Conservation (phyloP, 2,797 vertebrate genomes). For the Poecilia velifera region DNA sequence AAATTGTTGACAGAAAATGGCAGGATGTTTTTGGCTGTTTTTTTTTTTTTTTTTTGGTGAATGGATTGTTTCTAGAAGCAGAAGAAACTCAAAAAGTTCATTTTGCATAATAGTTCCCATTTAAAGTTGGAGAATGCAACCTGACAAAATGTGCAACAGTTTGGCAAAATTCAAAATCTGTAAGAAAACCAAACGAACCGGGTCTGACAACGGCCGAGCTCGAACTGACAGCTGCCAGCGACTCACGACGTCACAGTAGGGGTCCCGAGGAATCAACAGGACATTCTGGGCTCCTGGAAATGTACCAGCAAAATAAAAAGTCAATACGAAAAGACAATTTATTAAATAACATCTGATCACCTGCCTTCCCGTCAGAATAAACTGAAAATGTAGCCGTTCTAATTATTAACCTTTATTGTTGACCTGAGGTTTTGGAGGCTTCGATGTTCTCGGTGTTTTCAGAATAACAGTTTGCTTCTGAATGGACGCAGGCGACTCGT, state of each 20-base stretch:
- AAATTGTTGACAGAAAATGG: not conserved
- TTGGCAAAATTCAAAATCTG: not conserved
- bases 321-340: not conserved
- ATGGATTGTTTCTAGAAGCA: no score
- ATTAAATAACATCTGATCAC: not conserved
- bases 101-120: not conserved
- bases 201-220: not conserved
- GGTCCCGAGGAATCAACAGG: not conserved
- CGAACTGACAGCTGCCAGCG: not conserved
- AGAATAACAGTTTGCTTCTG: not conserved
- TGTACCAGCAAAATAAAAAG: not conserved
- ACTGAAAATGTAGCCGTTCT: not conserved
- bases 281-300: conserved; percentile 1
- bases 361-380: not conserved
- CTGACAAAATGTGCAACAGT: not conserved
- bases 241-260: not conserved
- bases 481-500: not conserved
- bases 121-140: not conserved
- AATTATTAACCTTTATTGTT: not conserved
- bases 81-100: not conserved
- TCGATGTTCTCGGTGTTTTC: not conserved
- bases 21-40: not conserved
- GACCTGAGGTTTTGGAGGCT: not conserved
- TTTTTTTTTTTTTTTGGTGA: no score
- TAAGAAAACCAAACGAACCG: not conserved